These are phyloP conservation scores for Phrynosoma blainvillii DNA, from an alignment of 2,113 vertebrate genomes.

Conservation along the genomic window DNA sequence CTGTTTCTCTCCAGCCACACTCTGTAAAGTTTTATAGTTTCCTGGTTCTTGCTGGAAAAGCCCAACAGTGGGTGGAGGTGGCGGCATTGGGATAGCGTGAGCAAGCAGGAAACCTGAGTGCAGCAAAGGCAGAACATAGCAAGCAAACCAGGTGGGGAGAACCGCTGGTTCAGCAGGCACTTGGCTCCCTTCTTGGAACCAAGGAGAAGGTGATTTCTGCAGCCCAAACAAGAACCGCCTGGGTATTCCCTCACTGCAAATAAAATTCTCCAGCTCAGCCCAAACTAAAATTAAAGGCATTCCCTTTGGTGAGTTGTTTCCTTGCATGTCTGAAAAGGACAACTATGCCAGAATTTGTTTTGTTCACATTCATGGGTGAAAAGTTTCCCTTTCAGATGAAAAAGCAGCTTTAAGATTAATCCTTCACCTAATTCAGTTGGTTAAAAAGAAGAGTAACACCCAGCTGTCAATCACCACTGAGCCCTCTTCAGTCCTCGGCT, in stretches of 20 bases:
- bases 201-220: neutral
- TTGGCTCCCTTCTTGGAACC: neutral
- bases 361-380: neutral
- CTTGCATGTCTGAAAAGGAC: neutral
- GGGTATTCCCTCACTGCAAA: neutral
- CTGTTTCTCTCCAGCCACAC: slow-evolving; percentile 75
- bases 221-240: neutral
- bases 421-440: neutral
- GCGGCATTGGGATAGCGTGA: neutral
- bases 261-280: neutral
- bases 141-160: accelerated
- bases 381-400: neutral
- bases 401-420: neutral
- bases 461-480: neutral
- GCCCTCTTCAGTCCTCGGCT: neutral
- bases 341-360: neutral
- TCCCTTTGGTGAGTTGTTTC: neutral
- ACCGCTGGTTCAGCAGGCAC: neutral
- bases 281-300: neutral
- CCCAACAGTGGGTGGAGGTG: slow-evolving; percentile 46
- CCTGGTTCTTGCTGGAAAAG: slow-evolving; percentile 68
- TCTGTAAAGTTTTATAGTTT: slow-evolving; percentile 77
- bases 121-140: neutral
- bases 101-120: slow-evolving; percentile 37
- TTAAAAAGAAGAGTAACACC: neutral